Base-by-base conservation (phyloP, 2,797 vertebrate species). In the Siniperca obscura region DNA sequence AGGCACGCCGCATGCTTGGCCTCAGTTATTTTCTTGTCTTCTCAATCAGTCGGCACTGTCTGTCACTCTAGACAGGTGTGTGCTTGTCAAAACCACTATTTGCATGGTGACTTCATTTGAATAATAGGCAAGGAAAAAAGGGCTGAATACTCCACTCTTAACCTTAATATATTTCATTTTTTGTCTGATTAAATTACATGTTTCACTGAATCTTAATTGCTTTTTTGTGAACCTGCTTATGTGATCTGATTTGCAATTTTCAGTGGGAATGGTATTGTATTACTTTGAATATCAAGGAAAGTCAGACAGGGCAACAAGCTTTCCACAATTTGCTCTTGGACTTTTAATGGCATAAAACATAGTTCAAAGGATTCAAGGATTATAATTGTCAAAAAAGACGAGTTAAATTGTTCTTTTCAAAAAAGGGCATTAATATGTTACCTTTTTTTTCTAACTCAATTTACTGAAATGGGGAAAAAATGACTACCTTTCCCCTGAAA, bases 131-230 rank as follows among this genome's bases (percentile, higher is more conserved):
- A 62, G 73, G 72, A 76, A 87, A 84, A 89, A 89, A 71, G 60
- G 70, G 62, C 81, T 86, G 84, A 90, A 87, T 83, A 82, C 78
- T 90, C 80, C 86, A 88, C 85, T 91, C 83, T 90, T 92, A 88
- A 88, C 89, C 87, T 96, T 95, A 94, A 94, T 95, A 94, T 92
- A 91, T 95, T 95, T 95, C 86, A 81, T 94, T 89, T 88, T 95
- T 94, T 91, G 88, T 90, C 91, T 95, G 95, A 96, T 97, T 96
- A 96, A 97, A 97, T 96, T 95, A 96, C 94, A 96, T 96, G 96
- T 97, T 95, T 96, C 95, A 96, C 89, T 96, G 96, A 96, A 94
- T 96, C 93, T 95, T 96, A 96, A 97, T 97, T 97, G 96, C 95
- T 94, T 96, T 96, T 96, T 91, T 89, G 90, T 88, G 90, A 94